Evolutionary conservation across 2,113 vertebrate species (phyloP).

Genomic region (Platysternon megacephalum): DNA sequence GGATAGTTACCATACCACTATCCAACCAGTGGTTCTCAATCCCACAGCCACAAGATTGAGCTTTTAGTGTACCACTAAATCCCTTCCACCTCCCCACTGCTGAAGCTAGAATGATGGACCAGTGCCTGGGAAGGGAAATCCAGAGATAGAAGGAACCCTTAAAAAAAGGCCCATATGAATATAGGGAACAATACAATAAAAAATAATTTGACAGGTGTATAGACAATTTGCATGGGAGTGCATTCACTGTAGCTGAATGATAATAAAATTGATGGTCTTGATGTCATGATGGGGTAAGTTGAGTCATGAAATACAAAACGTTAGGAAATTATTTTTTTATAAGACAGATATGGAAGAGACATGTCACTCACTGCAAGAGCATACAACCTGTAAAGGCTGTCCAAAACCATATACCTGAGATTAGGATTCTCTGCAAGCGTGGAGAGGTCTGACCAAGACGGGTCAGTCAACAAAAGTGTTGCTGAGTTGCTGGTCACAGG

Average conservation of each 20-base stretch:
- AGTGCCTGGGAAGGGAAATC: neutral
- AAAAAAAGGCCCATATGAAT: neutral
- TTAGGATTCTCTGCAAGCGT: neutral
- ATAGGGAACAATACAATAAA: neutral
- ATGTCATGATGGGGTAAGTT: neutral
- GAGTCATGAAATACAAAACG: neutral
- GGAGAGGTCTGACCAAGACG: neutral
- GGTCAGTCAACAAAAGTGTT: neutral
- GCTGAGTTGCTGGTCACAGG: neutral
- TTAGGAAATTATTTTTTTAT: neutral
- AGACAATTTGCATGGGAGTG: neutral
- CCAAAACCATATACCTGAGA: neutral
- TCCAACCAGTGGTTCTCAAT: neutral
- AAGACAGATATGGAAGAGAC: too few relatives aligned
- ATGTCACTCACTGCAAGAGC: neutral
- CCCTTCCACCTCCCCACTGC: neutral
- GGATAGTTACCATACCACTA: rapidly evolving
- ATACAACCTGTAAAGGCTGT: neutral
- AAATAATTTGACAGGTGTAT: neutral
- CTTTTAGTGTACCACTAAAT: neutral
- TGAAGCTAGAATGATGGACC: neutral
- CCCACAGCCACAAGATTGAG: neutral
- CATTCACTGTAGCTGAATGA: neutral
- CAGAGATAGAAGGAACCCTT: neutral
- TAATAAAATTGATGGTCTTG: neutral